phyloP scores from a whole-genome alignment of 2,113 vertebrate genomes.

The Pygoscelis adeliae region DNA sequence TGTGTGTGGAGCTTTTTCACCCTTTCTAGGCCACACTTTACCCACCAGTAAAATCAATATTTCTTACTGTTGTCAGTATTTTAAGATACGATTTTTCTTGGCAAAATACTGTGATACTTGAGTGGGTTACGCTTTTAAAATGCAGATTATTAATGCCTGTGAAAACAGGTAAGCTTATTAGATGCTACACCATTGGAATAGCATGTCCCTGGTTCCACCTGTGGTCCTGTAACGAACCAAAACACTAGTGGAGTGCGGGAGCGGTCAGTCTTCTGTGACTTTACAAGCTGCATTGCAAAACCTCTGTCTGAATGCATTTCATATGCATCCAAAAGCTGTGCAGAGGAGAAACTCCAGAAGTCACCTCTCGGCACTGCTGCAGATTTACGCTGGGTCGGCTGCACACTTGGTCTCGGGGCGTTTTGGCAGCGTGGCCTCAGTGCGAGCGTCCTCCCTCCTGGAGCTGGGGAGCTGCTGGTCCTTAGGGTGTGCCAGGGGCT shows the following conservation, averaged over 20 bases:
- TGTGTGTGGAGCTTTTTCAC: neutral
- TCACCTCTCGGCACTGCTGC: neutral
- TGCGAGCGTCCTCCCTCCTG: rapidly evolving
- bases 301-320: rapidly evolving
- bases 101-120: neutral
- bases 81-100: neutral
- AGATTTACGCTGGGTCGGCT: rapidly evolving
- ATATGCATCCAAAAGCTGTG: rapidly evolving
- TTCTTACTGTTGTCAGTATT: neutral
- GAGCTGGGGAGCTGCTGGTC: neutral
- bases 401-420: rapidly evolving
- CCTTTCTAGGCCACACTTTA: neutral
- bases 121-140: neutral
- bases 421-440: neutral
- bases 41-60: neutral
- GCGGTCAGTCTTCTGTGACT: neutral
- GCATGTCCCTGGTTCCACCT: neutral
- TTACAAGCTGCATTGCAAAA: neutral
- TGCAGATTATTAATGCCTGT: neutral
- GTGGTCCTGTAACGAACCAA: neutral
- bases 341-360: neutral
- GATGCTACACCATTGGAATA: neutral
- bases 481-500: neutral
- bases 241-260: neutral
- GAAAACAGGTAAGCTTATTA: neutral